Percentiles rank a stretch among this genome's conserved stretches.
These are phyloP conservation scores for Scomber scombrus DNA, from an alignment of 2,113 vertebrate species.

Conservation along the genomic window DNA sequence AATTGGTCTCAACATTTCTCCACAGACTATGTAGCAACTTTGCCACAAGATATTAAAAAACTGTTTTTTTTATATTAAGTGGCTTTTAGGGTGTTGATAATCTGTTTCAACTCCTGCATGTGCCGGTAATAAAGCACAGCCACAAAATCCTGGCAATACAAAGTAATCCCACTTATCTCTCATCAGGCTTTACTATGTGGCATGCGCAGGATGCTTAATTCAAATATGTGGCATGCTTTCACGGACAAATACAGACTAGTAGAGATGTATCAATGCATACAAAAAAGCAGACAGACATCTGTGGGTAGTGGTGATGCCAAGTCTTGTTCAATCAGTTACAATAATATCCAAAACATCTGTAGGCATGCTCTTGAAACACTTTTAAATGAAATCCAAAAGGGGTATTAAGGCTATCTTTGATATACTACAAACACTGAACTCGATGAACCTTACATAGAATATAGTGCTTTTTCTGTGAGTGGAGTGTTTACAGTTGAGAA, in stretches of 20 bases:
- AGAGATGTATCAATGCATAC: conserved; percentile 34
- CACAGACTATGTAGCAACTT: background rate
- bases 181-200: conserved; percentile 44
- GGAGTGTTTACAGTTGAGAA: background rate
- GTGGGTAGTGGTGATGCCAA: conserved; percentile 3
- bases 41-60: background rate
- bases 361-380: background rate
- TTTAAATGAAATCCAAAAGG: background rate
- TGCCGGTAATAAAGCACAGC: conserved; percentile 22
- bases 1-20: background rate
- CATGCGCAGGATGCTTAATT: conserved; percentile 29
- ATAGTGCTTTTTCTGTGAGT: background rate
- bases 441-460: background rate
- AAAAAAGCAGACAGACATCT: conserved; percentile 36
- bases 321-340: conserved; percentile 1
- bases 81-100: background rate
- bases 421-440: background rate
- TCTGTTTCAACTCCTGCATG: background rate
- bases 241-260: conserved; percentile 56
- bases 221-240: conserved; percentile 50
- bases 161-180: conserved; percentile 38
- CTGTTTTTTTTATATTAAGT: background rate
- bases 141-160: conserved; percentile 36
- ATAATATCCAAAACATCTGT: background rate
- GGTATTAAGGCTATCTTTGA: background rate